These are phyloP conservation scores for Agonopterix alstromeriana DNA, from an alignment of 2,888 invertebrate species.

Conservation along the genomic window DNA sequence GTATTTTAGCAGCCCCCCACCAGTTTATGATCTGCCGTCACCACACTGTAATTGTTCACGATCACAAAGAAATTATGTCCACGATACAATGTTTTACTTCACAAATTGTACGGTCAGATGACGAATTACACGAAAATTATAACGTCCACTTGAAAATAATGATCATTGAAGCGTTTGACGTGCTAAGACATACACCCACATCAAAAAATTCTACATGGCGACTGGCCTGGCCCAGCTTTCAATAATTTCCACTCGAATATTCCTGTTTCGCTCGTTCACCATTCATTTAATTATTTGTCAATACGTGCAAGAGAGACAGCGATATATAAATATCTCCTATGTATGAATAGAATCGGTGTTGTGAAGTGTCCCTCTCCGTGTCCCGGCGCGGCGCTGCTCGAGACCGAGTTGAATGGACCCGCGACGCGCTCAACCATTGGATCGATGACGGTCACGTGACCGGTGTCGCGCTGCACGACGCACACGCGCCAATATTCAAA, in stretches of 20 bases:
- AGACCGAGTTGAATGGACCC: conserved; percentile 75
- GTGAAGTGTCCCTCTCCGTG: conserved; percentile 64
- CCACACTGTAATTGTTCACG: conserved; percentile 49
- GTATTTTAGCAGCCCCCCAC: conserved; percentile 75
- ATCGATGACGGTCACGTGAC: conserved; percentile 75
- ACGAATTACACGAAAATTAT: conserved; percentile 57
- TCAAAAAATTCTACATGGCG: conserved; percentile 73
- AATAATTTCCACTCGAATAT: conserved; percentile 73
- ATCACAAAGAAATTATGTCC: conserved; percentile 51
- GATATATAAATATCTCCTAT: conserved; percentile 67
- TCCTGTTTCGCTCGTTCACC: conserved; percentile 68
- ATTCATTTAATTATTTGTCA: conserved; percentile 72
- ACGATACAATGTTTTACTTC: conserved; percentile 36
- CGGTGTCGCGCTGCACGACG: conserved; percentile 38
- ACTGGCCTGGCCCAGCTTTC: conserved; percentile 55
- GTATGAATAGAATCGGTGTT: conserved; percentile 73
- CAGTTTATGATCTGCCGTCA: conserved; percentile 64
- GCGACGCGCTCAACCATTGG: conserved; percentile 75
- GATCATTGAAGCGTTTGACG: conserved; percentile 74
- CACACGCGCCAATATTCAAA: conserved; percentile 44
- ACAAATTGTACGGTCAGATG: conserved; percentile 40
- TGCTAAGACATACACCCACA: conserved; percentile 73
- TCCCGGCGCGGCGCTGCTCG: conserved; percentile 21
- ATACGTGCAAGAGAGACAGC: conserved; percentile 61
- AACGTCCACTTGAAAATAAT: conserved; percentile 67